Base-by-base conservation (phyloP, 35 echinoderm and acorn worm species). In the Stichopus chloronotus region DNA sequence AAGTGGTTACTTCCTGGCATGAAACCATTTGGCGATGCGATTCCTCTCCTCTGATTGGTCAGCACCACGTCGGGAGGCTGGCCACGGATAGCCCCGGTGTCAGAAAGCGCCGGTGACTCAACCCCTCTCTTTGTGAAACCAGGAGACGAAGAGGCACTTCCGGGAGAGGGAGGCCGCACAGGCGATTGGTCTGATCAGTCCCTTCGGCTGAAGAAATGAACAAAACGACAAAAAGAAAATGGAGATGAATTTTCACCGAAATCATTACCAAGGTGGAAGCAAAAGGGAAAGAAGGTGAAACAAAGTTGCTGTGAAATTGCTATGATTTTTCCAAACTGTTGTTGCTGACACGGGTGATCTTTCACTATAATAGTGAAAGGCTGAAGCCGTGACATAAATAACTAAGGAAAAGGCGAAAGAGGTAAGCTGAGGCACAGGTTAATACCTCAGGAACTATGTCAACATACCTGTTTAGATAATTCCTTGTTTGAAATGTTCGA, bases 131-230 rank as follows among this genome's bases (percentile, higher is more conserved):
- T 91, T 19, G 21, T 13, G 8, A 22, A 54, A 7, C 72, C 55
- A 56, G 92, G 92, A 53, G 92, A 93, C 3, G 92, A 76, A 12
- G 92, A 79, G n/a, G 84, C 61, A 5, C 83, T 87, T 5, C 72
- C 78, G 4, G 92, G 92, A 4, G 92, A 93, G 9, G 21, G 58
- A 5, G 92, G 83, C 58, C 84, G 61, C 52, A 93, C 84, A 4
- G 92, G 92, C 92, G 12, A 93, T 93, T 78, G 92, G 92, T 79
- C 85, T 61, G 65, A 93, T 88, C 16, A 93, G 60, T 30, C 92
- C 83, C 78, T 93, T 93, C 0, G 83, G 92, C 92, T 93, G 83
- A 7, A 65, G 59, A 61, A 87, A 78, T 13, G 25, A 16, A 52
- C 57, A 72, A 90, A 21, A 61, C 7, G 57, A 57, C 7, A 63